Percentiles rank a stretch among this genome's conserved stretches.
phyloP scores from a whole-genome alignment of 2,797 vertebrate genomes.

The Paguma larvata region DNA sequence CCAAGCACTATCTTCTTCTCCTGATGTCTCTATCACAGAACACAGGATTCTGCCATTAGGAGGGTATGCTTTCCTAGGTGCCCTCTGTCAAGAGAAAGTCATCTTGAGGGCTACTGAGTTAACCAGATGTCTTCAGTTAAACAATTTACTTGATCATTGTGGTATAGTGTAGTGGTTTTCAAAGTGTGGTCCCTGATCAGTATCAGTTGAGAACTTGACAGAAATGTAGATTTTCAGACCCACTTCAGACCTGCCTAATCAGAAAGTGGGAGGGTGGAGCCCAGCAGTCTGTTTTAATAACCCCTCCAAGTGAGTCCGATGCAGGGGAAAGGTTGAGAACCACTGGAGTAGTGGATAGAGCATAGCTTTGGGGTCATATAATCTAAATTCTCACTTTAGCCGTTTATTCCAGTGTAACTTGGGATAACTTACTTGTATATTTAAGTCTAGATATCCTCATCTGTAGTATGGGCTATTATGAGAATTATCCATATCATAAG shows the following conservation, averaged over 20 bases:
- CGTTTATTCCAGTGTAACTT: background rate
- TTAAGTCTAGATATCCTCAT: background rate
- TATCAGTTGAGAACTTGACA: background rate
- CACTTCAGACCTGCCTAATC: background rate
- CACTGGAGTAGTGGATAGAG: background rate
- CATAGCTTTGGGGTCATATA: background rate
- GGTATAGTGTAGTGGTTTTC: background rate
- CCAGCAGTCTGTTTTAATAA: background rate
- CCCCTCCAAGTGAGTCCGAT: background rate
- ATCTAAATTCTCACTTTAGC: background rate
- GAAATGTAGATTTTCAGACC: background rate
- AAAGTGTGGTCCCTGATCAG: background rate
- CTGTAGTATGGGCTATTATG: background rate
- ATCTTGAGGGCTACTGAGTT: background rate
- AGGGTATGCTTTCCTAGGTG: background rate
- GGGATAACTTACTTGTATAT: background rate
- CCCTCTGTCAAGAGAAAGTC: constrained; percentile 14
- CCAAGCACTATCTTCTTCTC: background rate
- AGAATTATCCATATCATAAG: background rate
- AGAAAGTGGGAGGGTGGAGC: background rate
- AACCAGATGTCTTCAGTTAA: background rate
- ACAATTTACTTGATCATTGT: background rate
- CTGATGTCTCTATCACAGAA: background rate
- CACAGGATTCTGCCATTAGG: background rate
- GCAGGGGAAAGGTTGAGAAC: background rate